Evolutionary conservation across 2,113 vertebrate genomes (phyloP), one percentile per base, ranked within the genome.

Genomic region (Poicephalus gulielmi): DNA sequence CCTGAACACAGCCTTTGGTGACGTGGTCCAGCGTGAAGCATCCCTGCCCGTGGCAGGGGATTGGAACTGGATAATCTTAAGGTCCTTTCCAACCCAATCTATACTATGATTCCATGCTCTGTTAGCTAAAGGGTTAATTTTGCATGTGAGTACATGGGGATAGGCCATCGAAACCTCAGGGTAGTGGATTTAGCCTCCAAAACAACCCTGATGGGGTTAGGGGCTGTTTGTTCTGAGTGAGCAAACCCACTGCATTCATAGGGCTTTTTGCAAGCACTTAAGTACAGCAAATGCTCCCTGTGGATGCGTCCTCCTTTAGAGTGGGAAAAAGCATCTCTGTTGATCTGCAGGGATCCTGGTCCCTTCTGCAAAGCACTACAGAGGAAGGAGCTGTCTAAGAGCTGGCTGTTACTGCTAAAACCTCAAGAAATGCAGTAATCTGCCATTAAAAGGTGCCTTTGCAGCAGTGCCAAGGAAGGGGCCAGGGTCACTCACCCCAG

Each of bases 81-180:
- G 31, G 13, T 57, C 31, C 55, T 57, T 57, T n/a, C 55, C 33
- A 57, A 57, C 31, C 13, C 55, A 57, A 57, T 4, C 33, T 8
- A n/a, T 14, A 22, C 55, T 57, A n/a, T 57, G 31, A n/a, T 6
- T 57, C 55, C 20, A 57, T 22, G 31, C 53, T 44, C 66, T 30
- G 79, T 46, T 39, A 78, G 55, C 50, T 52, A 49, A 62, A 87
- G 82, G 39, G 62, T 76, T 76, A 35, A 68, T 41, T 47, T 19
- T 35, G 14, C 3, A 4, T 33, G 30, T 5, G 1, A 10, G 35
- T 31, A 27, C 11, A 11, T 0, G 5, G 20, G 41, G 5, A 70
- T 7, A 10, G 17, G 41, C 7, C 0, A 0, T 1, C 30, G 68
- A 64, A 71, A 88, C 27, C 10, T 60, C 4, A 1, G 13, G 18